phyloP scores from a whole-genome alignment of 2,113 vertebrate genomes.

The Natator depressus region DNA sequence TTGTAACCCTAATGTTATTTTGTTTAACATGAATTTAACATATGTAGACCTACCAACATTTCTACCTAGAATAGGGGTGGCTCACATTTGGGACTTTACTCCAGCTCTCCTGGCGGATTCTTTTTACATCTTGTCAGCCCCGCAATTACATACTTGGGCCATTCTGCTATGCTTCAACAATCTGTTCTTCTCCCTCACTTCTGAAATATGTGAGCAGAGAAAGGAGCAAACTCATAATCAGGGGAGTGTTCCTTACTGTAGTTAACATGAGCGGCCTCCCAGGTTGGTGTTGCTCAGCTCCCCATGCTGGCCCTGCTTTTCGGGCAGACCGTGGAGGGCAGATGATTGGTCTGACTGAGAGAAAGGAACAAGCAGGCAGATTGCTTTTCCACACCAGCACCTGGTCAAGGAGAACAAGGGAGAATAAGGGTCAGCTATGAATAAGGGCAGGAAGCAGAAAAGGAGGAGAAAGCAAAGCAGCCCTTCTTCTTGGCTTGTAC shows the following conservation, averaged over 20 bases:
- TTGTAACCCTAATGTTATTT: not conserved
- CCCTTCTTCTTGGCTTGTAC: not conserved
- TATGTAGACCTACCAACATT: not conserved
- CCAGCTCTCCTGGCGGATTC: not conserved
- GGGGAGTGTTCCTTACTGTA: rapidly evolving
- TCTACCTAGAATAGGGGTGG: not conserved
- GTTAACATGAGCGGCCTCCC: not conserved
- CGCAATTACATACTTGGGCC: not conserved
- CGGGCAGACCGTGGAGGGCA: not conserved
- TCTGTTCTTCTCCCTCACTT: not conserved
- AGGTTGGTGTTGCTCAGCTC: not conserved
- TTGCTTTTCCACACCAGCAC: not conserved
- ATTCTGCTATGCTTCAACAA: not conserved
- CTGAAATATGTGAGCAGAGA: not conserved
- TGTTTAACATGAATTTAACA: not conserved
- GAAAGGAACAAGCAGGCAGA: not conserved
- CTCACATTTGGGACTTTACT: not conserved
- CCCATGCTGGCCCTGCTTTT: rapidly evolving
- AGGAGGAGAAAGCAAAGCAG: not conserved
- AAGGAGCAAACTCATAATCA: not conserved
- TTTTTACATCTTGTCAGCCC: not conserved
- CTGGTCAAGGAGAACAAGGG: not conserved
- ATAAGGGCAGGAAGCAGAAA: not conserved
- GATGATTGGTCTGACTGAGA: rapidly evolving
- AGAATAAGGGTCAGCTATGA: rapidly evolving